Conservation (phyloP, 2,888 invertebrate genomes). For the Chrysomela aeneicollis region DNA sequence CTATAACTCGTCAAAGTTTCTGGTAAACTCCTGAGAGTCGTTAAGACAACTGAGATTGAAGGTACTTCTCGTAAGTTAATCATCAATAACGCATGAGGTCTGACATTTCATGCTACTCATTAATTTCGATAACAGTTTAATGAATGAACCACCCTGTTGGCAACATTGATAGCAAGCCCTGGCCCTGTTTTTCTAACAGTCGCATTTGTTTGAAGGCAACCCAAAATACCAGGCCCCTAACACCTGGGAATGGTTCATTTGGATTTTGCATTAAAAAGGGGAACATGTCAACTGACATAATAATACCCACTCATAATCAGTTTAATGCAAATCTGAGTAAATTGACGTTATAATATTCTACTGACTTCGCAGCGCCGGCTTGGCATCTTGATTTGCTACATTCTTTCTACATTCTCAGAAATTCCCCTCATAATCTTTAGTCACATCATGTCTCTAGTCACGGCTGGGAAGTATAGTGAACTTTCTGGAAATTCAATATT, state of each 20-base stretch:
- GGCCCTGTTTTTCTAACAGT: slow-evolving; percentile 38
- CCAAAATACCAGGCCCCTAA: not conserved
- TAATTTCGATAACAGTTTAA: too few relatives aligned
- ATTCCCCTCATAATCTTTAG: not conserved
- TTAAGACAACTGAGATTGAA: too few relatives aligned
- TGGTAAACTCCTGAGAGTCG: too few relatives aligned
- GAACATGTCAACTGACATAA: not conserved
- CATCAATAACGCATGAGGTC: too few relatives aligned
- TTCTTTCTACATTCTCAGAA: not conserved
- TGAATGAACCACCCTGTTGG: not conserved
- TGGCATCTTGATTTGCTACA: slow-evolving; percentile 1
- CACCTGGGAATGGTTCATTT: not conserved
- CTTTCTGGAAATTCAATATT: not conserved
- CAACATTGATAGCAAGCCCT: slow-evolving; percentile 44
- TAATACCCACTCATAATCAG: not conserved
- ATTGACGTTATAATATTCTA: not conserved
- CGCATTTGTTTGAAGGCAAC: slow-evolving; percentile 23
- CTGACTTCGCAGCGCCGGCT: not conserved
- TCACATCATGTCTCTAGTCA: too few relatives aligned
- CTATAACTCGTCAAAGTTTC: too few relatives aligned
- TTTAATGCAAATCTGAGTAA: not conserved
- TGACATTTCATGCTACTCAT: too few relatives aligned
- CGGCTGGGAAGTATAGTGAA: not conserved
- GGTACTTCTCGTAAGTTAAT: too few relatives aligned
- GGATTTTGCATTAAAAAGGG: not conserved